Base-by-base conservation (phyloP, 2,797 vertebrate species). In the Enteromius anoplus region DNA sequence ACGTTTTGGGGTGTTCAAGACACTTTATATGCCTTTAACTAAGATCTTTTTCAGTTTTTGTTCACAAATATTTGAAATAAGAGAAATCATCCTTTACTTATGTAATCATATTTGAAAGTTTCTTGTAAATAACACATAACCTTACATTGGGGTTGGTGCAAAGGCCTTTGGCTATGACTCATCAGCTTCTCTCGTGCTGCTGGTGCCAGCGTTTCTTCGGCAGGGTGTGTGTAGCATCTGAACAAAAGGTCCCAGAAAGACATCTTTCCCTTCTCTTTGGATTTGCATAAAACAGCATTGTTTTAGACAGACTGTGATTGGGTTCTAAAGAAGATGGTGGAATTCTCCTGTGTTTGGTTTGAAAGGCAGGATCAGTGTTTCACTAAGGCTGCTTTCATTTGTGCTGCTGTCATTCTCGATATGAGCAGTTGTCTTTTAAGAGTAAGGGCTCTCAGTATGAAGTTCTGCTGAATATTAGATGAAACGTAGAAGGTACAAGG, bases 121-220 rank as follows among this genome's bases (percentile, higher is more conserved):
- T 53, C 6, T 15, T 58, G 21, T 75, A 26, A 29, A 45, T 37
- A 81, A 37, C 69, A 23, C 21, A 62, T 17, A 58, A 14, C 47
- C 53, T 79, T 69, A 14, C 51, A 58, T 23, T 17, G 55, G 37
- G 76, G 49, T 34, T 76, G 12, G 34, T 81, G 42, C 9, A 49
- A 69, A 81, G 73, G 78, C 40, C 65, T 15, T 8, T n/a, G 42
- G 75, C 75, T 84, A 80, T 89, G 85, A 89, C 83, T 89, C 88
- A 86, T 88, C 86, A 84, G 26, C 64, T 69, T 81, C 68, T 21
- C 60, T 77, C 42, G 45, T 70, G 73, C 51, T 0, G 32, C 81
- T 49, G 49, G 34, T 71, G 69, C 65, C 21, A 83, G 42, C 17
- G 62, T 40, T 62, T 82, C 29, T 65, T 84, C 58, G 47, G 58